Percentiles rank a stretch among this genome's conserved stretches.
These are phyloP conservation scores for Acanthaster planci DNA, from an alignment of 35 echinoderm and acorn worm species.

Conservation along the genomic window DNA sequence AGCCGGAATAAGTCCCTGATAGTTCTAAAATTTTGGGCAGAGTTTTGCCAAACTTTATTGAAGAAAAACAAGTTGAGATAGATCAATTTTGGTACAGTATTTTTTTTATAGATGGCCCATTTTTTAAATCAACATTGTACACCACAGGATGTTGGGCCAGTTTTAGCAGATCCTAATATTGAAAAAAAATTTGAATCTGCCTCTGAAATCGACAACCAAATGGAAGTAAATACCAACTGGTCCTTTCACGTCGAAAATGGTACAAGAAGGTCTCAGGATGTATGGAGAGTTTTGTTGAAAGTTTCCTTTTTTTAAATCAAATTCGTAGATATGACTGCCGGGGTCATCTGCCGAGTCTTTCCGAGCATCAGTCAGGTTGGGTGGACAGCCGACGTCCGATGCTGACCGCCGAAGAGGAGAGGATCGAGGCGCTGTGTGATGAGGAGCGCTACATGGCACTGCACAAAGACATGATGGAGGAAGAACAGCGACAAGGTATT, in stretches of 20 bases:
- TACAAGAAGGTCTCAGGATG: neutral
- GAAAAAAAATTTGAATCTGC: too few species aligned
- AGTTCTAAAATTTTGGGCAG: too few species aligned
- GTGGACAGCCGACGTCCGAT: constrained; percentile 56
- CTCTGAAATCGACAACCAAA: neutral
- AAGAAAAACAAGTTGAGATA: neutral
- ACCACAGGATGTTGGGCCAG: too few species aligned
- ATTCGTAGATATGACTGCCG: constrained; percentile 84
- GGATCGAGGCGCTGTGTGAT: constrained; percentile 92
- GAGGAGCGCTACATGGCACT: constrained; percentile 93
- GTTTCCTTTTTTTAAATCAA: constrained; percentile 19
- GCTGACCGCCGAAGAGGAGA: constrained; percentile 70
- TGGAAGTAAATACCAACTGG: neutral
- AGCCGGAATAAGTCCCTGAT: too few species aligned
- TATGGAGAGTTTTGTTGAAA: neutral
- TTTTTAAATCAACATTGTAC: too few species aligned
- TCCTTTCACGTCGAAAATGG: neutral
- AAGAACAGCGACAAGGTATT: constrained; percentile 86
- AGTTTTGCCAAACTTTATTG: too few species aligned
- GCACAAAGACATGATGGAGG: constrained; percentile 86
- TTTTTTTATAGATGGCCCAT: too few species aligned
- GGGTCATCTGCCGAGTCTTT: constrained; percentile 80
- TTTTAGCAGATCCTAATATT: too few species aligned
- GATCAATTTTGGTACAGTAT: neutral
- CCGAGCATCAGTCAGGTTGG: constrained; percentile 75